Conservation (phyloP, 2,888 invertebrate species). For the Morpho deidamia region DNA sequence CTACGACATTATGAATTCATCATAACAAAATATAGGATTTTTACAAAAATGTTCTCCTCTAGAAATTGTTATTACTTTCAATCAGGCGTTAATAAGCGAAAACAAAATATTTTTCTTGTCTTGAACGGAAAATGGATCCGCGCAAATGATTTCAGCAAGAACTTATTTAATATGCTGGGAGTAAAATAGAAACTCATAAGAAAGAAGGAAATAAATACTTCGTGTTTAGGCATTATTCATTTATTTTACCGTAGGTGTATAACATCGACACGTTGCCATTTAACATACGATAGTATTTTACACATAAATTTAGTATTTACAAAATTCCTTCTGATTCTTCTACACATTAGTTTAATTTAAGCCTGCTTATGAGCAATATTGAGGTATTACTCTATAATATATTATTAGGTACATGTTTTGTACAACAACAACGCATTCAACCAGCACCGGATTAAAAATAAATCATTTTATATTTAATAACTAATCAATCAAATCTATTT, state of each 20-base stretch:
- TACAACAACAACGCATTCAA: constrained; percentile 24
- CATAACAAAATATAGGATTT: too few relatives aligned
- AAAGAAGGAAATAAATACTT: not conserved
- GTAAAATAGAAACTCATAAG: too few relatives aligned
- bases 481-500: too few relatives aligned
- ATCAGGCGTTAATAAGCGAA: too few relatives aligned
- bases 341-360: constrained; percentile 30
- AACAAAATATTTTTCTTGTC: too few relatives aligned
- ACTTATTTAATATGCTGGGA: too few relatives aligned
- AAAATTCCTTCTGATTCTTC: constrained; percentile 45
- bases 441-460: not conserved
- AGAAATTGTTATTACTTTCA: too few relatives aligned
- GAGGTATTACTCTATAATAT: constrained; percentile 21
- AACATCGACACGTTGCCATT: constrained; percentile 75
- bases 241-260: constrained; percentile 68
- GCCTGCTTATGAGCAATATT: constrained; percentile 49
- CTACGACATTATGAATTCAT: too few relatives aligned
- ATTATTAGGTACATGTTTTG: constrained; percentile 6
- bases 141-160: too few relatives aligned
- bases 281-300: constrained; percentile 60
- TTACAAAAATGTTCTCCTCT: too few relatives aligned
- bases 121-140: too few relatives aligned
- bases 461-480: not conserved
- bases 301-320: constrained; percentile 72
- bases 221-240: constrained; percentile 54